Evolutionary conservation across 2,113 vertebrate genomes (phyloP).

Genomic region (Hirundichthys speculiger): DNA sequence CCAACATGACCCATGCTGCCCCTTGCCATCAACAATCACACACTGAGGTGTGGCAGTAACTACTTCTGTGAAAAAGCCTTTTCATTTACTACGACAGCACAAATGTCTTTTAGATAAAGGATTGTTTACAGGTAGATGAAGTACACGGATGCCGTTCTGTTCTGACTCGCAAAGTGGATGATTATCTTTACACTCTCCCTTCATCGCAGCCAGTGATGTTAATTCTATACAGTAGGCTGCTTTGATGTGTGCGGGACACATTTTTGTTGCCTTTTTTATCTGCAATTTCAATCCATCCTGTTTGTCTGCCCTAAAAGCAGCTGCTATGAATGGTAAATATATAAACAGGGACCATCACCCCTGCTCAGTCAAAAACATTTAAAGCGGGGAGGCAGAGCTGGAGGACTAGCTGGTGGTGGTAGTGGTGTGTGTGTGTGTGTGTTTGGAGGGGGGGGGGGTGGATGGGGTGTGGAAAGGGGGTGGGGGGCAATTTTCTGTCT

Average conservation of each 20-base stretch:
- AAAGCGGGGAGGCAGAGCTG: constrained; percentile 57
- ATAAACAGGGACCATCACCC: constrained; percentile 64
- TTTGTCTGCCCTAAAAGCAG: constrained; percentile 53
- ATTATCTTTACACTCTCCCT: constrained; percentile 36
- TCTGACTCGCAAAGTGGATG: constrained; percentile 31
- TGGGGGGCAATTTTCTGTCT: constrained; percentile 68
- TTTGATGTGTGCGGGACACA: constrained; percentile 49
- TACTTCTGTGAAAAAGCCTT: constrained; percentile 17
- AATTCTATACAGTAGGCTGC: constrained; percentile 3
- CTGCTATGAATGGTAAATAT: constrained; percentile 63
- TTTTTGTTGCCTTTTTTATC: constrained; percentile 56
- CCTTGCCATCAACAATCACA: constrained; percentile 5
- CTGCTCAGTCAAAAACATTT: constrained; percentile 67
- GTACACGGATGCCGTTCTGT: constrained; percentile 31
- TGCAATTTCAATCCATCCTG: constrained; percentile 57
- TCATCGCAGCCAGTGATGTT: constrained; percentile 11
- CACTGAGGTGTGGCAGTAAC: constrained; percentile 9
- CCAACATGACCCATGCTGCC: constrained; percentile 46
- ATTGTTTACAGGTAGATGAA: no score
- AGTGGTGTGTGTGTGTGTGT: constrained; percentile 4
- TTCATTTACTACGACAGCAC: neutral
- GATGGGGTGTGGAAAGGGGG: neutral
- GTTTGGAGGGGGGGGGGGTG: neutral
- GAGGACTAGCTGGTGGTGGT: constrained; percentile 9
- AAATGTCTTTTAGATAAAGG: constrained; percentile 31